Conservation (phyloP, 1,140 invertebrate species). For the Coelopa frigida region DNA sequence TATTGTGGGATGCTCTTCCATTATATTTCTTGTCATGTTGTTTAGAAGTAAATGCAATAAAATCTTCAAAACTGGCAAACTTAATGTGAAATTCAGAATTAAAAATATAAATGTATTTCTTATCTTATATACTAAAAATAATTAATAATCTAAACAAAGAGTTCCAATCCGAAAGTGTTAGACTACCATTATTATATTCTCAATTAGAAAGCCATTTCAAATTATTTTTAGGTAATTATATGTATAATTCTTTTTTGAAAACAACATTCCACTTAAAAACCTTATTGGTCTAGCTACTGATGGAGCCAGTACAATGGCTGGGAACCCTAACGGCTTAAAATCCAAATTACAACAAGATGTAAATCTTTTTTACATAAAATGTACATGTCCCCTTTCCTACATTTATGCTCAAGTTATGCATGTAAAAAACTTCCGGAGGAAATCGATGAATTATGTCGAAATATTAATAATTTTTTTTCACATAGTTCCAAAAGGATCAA, state of each 20-base stretch:
- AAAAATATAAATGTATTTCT: background rate
- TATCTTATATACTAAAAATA: background rate
- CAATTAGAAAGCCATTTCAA: background rate
- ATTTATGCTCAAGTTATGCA: conserved; percentile 19
- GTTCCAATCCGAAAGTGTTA: background rate
- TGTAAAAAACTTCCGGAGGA: conserved; percentile 20
- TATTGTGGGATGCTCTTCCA: background rate
- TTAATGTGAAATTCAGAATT: background rate
- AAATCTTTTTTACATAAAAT: conserved; percentile 12
- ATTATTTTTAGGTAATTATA: background rate
- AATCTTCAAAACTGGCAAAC: background rate
- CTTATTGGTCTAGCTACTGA: no score
- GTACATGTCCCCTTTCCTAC: conserved; percentile 10
- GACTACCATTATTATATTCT: background rate
- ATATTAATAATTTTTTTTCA: conserved; percentile 23
- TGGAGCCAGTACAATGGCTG: no score
- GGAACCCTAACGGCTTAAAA: background rate
- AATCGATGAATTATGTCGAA: conserved; percentile 19
- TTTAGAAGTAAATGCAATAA: background rate
- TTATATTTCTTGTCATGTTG: background rate
- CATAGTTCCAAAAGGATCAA: conserved; percentile 15
- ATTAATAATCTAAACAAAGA: background rate
- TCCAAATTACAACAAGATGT: background rate
- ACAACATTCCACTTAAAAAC: no score
- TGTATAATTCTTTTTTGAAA: no score